Percentiles rank a stretch among this genome's conserved stretches.
Conservation (phyloP, 2,888 invertebrate genomes). For the Apotomis capreana region DNA sequence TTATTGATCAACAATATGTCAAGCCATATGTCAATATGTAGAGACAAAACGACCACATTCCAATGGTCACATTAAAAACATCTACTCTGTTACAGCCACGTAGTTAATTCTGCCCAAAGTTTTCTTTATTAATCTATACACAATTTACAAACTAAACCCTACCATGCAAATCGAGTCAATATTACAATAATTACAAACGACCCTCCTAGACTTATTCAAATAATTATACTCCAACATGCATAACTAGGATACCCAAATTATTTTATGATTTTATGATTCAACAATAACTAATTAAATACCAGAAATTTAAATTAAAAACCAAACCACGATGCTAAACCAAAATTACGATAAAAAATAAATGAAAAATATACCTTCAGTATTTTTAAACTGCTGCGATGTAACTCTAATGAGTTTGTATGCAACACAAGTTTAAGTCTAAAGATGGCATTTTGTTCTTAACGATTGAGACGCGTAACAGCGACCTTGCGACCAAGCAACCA, state of each 20-base stretch:
- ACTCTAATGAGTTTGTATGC: too few species aligned
- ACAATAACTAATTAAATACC: not conserved
- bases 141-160: conserved; percentile 22
- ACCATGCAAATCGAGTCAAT: conserved; percentile 30
- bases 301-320: not conserved
- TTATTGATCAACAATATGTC: too few species aligned
- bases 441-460: too few species aligned
- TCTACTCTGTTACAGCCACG: conserved; percentile 45
- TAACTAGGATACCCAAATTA: not conserved
- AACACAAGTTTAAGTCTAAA: too few species aligned
- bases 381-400: too few species aligned
- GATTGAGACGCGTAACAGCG: too few species aligned
- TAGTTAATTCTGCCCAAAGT: conserved; percentile 60
- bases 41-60: not conserved
- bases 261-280: not conserved
- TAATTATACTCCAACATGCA: conserved; percentile 15
- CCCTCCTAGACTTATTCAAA: conserved; percentile 12
- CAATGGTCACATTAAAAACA: not conserved
- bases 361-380: too few species aligned
- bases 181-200: conserved; percentile 2
- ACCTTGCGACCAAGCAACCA: too few species aligned
- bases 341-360: not conserved
- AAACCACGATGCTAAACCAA: not conserved
- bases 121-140: conserved; percentile 27
- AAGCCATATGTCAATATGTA: not conserved